Conservation (phyloP, 1,140 invertebrate genomes). For the Glossosoma conforme region DNA sequence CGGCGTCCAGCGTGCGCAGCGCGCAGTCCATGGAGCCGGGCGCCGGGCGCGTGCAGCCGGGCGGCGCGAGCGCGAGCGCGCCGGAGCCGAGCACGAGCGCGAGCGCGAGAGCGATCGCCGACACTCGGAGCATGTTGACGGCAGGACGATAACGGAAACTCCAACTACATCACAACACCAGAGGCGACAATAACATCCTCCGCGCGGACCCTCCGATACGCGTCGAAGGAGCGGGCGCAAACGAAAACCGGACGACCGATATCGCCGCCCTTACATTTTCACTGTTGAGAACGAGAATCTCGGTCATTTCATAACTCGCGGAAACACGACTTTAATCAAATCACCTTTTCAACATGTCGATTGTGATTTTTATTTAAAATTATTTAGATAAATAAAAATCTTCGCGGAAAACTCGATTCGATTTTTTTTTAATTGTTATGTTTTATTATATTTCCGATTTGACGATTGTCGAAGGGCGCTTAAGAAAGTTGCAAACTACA, state of each 20-base stretch:
- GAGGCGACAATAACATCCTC: background rate
- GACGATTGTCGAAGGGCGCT: no score
- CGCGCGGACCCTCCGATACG: background rate
- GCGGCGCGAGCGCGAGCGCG: slow-evolving; percentile 38
- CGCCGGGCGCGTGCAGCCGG: slow-evolving; percentile 28
- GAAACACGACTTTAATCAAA: no score
- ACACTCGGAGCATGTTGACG: background rate
- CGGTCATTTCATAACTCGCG: no score
- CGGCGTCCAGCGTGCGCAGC: slow-evolving; percentile 64
- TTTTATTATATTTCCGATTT: no score
- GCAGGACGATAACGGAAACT: no score
- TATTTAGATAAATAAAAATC: no score
- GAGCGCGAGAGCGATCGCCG: slow-evolving; percentile 26
- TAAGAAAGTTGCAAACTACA: background rate
- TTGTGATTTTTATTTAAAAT: no score
- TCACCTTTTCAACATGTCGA: no score
- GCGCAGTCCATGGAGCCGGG: slow-evolving; percentile 60
- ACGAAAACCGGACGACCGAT: background rate
- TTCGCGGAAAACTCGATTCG: no score
- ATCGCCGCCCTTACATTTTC: background rate
- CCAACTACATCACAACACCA: no score
- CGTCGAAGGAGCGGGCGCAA: background rate
- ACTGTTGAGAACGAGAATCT: no score
- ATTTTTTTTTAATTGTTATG: no score
- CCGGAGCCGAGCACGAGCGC: slow-evolving; percentile 29